These are phyloP conservation scores for Potamarius usumacintae DNA, from an alignment of 2,113 vertebrate species.

Conservation along the genomic window DNA sequence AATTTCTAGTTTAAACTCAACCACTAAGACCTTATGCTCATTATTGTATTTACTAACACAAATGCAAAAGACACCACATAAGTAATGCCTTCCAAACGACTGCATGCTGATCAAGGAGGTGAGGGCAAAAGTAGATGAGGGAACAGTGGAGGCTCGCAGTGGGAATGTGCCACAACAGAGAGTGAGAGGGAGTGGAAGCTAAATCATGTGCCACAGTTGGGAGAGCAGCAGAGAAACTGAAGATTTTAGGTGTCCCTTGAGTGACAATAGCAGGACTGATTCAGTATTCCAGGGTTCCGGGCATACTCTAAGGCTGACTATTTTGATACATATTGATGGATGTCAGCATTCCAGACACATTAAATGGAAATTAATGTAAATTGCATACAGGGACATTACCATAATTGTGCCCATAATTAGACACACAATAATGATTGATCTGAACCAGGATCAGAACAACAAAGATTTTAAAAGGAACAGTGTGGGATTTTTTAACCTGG, in stretches of 20 bases:
- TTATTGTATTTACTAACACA: slow-evolving; percentile 15
- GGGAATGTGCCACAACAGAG: slow-evolving; percentile 30
- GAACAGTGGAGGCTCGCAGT: slow-evolving; percentile 14
- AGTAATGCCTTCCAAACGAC: slow-evolving; percentile 3
- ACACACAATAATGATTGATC: slow-evolving; percentile 45
- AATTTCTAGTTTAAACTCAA: slow-evolving; percentile 21
- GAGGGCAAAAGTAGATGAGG: slow-evolving; percentile 13
- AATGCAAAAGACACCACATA: slow-evolving; percentile 7
- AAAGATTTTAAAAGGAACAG: no score
- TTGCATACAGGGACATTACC: slow-evolving; percentile 50
- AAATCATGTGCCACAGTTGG: slow-evolving; percentile 40
- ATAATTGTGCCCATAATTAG: slow-evolving; percentile 54
- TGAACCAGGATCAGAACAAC: slow-evolving; percentile 24
- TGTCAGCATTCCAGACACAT: slow-evolving; percentile 50
- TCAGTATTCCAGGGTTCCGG: slow-evolving; percentile 38
- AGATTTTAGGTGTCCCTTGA: slow-evolving; percentile 44
- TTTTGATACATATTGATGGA: slow-evolving; percentile 53
- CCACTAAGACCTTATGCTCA: not conserved
- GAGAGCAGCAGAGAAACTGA: slow-evolving; percentile 40
- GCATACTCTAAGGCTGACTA: slow-evolving; percentile 49
- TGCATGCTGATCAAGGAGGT: slow-evolving; percentile 30
- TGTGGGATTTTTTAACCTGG: no score
- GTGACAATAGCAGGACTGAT: slow-evolving; percentile 46
- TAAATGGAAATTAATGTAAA: slow-evolving; percentile 57
- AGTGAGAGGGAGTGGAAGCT: slow-evolving; percentile 7